Evolutionary conservation across 1,140 invertebrate species (phyloP).

Genomic region (Atta colombica): DNA sequence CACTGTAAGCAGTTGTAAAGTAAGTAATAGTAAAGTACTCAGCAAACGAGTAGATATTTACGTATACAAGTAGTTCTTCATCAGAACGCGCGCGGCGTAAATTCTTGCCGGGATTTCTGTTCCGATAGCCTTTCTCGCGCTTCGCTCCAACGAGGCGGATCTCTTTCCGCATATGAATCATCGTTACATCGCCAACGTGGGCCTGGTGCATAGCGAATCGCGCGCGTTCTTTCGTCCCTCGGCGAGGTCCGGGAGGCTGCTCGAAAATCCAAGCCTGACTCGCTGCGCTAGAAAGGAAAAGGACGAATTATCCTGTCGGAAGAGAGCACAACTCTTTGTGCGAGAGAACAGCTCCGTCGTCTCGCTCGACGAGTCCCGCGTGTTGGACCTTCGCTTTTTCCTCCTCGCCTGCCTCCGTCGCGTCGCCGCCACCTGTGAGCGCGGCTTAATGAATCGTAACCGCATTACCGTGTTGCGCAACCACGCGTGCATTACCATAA

Average conservation of each 20-base stretch:
- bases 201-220: conserved; percentile 64
- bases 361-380: conserved; percentile 65
- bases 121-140: conserved; percentile 66
- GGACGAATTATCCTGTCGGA: conserved; percentile 75
- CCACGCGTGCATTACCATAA: conserved; percentile 58
- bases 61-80: background rate
- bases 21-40: background rate
- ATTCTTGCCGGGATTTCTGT: conserved; percentile 55
- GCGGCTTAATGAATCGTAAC: conserved; percentile 71
- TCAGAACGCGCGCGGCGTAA: conserved; percentile 47
- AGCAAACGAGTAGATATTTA: conserved; percentile 20
- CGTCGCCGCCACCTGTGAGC: conserved; percentile 43
- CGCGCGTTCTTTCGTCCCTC: conserved; percentile 48
- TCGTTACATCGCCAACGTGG: conserved; percentile 68
- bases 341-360: conserved; percentile 58
- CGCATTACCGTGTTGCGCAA: conserved; percentile 65
- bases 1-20: background rate
- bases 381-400: conserved; percentile 39
- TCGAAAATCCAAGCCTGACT: conserved; percentile 58
- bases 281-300: conserved; percentile 64
- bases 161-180: conserved; percentile 76
- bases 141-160: conserved; percentile 72
- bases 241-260: conserved; percentile 50
- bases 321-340: conserved; percentile 39
- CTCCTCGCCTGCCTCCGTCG: background rate